Percentiles rank a stretch among this genome's conserved stretches.
Evolutionary conservation across 1,140 invertebrate species (phyloP).

Genomic region (Dreissena rostriformis): DNA sequence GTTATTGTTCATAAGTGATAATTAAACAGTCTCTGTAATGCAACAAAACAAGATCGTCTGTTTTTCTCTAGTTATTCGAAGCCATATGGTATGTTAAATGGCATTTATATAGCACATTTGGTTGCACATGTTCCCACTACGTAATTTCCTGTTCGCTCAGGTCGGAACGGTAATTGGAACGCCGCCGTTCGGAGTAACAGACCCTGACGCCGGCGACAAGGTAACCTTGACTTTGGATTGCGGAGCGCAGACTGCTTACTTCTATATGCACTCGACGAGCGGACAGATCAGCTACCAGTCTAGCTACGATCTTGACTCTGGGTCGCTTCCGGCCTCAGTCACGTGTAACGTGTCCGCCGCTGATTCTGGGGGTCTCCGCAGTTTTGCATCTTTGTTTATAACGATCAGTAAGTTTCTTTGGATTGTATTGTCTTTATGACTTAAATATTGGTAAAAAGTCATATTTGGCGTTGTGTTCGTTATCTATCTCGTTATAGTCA

Average conservation of each 20-base stretch:
- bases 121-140: too few relatives aligned
- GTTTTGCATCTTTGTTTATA: conserved; percentile 37
- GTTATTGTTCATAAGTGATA: too few relatives aligned
- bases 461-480: too few relatives aligned
- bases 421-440: too few relatives aligned
- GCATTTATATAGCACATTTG: too few relatives aligned
- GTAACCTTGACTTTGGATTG: conserved; percentile 45
- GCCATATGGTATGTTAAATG: too few relatives aligned
- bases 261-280: conserved; percentile 32
- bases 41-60: too few relatives aligned
- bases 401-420: conserved; percentile 39
- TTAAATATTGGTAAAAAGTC: too few relatives aligned
- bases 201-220: conserved; percentile 55
- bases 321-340: conserved; percentile 7
- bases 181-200: conserved; percentile 31
- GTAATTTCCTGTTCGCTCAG: conserved; percentile 14
- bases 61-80: too few relatives aligned
- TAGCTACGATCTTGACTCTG: conserved; percentile 51
- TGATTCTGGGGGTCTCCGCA: conserved; percentile 46
- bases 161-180: conserved; percentile 36
- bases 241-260: conserved; percentile 28
- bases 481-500: too few relatives aligned
- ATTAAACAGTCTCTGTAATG: too few relatives aligned
- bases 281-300: conserved; percentile 34
- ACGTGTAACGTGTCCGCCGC: conserved; percentile 49